Evolutionary conservation across 2,888 invertebrate genomes (phyloP), one percentile per base, ranked within the genome.

Genomic region (Crepidodera aurea): DNA sequence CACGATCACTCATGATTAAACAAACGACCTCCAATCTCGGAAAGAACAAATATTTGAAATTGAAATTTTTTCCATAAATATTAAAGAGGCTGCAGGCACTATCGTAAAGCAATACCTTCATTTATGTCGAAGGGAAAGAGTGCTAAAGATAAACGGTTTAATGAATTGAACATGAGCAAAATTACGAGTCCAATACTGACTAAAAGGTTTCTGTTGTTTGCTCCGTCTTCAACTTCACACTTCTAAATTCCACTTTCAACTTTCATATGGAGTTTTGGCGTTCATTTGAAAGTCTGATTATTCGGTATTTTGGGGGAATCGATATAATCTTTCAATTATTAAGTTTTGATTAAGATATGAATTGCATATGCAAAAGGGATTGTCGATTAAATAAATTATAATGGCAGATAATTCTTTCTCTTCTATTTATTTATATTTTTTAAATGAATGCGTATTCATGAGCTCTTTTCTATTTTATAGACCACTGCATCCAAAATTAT

Each of bases 121-220:
- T 72, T 68, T 70, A 71, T 71, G 55, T 65, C 29, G 19, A 62
- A 59, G 66, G 65, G 60, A 62, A 62, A 64, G 60, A 64, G 67
- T 71, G 70, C 64, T 66, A 66, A 72, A 78, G 78, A 79, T 79
- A 78, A 78, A 79, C 77, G 68, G 44, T 58, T 77, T 79, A 80
- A 81, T 81, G 81, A 81, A 81, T 80, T 78, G 81, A 80, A 81
- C 81, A 80, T 80, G 81, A 80, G 79, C 71, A 66, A 71, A 77
- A 75, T 76, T 77, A 74, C 78, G 75, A 74, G 76, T 76, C 76
- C 79, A 79, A 78, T 79, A 72, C 72, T 70, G 68, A 73, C 79
- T 81, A 80, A 81, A 81, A 81, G 80, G 80, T 79, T 81, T 81
- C 78, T 79, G 77, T 76, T 79, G 80, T 81, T 78, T 73, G 73